Percentiles rank a stretch among this genome's conserved stretches.
Evolutionary conservation across 2,888 invertebrate genomes (phyloP).

Genomic region (Leptinotarsa haldemani): DNA sequence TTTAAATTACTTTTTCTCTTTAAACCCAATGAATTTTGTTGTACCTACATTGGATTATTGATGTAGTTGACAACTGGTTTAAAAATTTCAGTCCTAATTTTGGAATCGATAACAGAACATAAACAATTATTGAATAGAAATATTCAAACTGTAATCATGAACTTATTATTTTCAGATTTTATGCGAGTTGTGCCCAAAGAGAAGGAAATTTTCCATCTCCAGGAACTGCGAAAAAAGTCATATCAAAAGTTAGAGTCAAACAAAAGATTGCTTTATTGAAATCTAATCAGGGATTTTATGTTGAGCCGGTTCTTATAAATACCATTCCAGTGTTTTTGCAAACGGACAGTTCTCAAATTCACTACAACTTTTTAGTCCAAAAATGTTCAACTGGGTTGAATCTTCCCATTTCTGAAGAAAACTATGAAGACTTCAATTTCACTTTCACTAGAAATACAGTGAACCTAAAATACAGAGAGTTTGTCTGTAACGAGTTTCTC

Average conservation of each 20-base stretch:
- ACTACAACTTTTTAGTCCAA: constrained; percentile 30
- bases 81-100: too few relatives aligned
- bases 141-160: neutral
- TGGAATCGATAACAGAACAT: too few relatives aligned
- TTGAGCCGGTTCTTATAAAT: neutral
- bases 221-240: constrained; percentile 24
- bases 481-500: constrained; percentile 10
- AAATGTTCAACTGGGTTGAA: neutral
- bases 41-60: too few relatives aligned
- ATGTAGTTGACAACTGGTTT: too few relatives aligned
- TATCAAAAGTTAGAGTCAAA: constrained; percentile 37
- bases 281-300: constrained; percentile 7
- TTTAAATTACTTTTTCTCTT: too few relatives aligned
- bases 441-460: constrained; percentile 17
- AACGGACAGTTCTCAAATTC: constrained; percentile 14
- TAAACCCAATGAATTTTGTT: too few relatives aligned
- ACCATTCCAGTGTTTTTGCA: neutral
- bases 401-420: neutral
- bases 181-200: constrained; percentile 43
- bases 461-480: constrained; percentile 25
- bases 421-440: constrained; percentile 16
- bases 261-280: constrained; percentile 37
- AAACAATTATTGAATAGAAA: too few relatives aligned
- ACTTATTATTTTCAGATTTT: constrained; percentile 47
- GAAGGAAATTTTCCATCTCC: constrained; percentile 18